Conservation (phyloP, 2,797 vertebrate genomes). For the Linurgus olivaceus region DNA sequence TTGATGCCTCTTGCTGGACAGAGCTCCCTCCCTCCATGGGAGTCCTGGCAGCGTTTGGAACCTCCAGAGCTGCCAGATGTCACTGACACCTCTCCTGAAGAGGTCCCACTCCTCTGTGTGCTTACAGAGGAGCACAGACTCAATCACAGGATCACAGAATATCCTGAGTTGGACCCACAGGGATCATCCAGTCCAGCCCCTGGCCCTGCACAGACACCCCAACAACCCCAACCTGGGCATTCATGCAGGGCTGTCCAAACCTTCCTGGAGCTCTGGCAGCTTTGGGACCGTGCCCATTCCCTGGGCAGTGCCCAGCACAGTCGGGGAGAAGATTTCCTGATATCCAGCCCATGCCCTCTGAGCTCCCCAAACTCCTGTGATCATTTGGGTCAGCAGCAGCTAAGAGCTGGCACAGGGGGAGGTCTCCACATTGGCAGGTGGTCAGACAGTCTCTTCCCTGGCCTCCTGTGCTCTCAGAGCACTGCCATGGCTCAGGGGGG, state of each 20-base stretch:
- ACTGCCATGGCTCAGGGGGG: background rate
- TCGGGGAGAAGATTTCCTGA: background rate
- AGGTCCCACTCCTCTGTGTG: background rate
- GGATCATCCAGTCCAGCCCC: background rate
- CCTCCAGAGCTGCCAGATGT: background rate
- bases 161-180: background rate
- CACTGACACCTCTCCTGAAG: background rate
- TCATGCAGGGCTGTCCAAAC: rapidly evolving
- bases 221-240: background rate
- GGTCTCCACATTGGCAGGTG: background rate
- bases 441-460: background rate
- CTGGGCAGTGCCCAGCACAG: background rate
- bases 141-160: background rate
- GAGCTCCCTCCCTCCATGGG: background rate
- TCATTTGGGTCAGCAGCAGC: background rate
- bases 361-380: background rate
- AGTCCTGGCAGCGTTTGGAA: background rate
- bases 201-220: background rate
- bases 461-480: background rate
- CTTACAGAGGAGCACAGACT: background rate
- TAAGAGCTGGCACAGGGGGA: background rate
- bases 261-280: background rate
- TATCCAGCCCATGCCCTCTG: background rate
- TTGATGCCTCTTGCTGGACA: background rate
- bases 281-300: rapidly evolving